phyloP scores from a whole-genome alignment of 92 coral and sea anemone species.

The Phenganax marumi region DNA sequence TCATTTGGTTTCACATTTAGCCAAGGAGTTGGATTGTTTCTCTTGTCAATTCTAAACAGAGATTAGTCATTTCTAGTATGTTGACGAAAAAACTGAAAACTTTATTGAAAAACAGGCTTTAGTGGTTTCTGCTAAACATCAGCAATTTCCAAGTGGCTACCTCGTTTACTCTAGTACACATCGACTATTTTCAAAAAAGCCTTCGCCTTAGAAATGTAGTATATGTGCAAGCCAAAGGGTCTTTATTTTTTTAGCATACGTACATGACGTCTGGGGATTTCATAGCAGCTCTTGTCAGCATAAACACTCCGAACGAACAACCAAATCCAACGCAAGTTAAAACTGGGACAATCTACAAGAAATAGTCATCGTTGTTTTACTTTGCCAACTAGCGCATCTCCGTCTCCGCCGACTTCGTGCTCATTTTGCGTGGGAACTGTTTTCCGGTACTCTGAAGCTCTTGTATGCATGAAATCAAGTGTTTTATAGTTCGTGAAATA shows the following conservation, averaged over 20 bases:
- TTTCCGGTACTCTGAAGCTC: background rate
- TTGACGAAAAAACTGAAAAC: background rate
- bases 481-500: background rate
- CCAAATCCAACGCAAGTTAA: conserved; percentile 32
- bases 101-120: background rate
- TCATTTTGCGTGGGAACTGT: background rate
- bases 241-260: background rate
- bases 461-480: too few species aligned
- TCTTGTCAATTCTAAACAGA: conserved; percentile 78
- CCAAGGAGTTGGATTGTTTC: conserved; percentile 91
- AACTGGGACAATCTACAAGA: conserved; percentile 31
- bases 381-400: background rate
- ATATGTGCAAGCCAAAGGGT: background rate
- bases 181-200: too few species aligned
- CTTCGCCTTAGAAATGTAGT: background rate
- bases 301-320: conserved; percentile 23
- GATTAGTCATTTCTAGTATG: conserved; percentile 42
- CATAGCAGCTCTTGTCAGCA: conserved; percentile 31
- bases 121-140: too few species aligned
- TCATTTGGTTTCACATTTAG: conserved; percentile 72
- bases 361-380: background rate
- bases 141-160: too few species aligned
- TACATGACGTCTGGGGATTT: conserved; percentile 32
- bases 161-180: too few species aligned
- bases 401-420: conserved; percentile 1